Conservation (phyloP, 2,888 invertebrate species). For the Heliconius erato region DNA sequence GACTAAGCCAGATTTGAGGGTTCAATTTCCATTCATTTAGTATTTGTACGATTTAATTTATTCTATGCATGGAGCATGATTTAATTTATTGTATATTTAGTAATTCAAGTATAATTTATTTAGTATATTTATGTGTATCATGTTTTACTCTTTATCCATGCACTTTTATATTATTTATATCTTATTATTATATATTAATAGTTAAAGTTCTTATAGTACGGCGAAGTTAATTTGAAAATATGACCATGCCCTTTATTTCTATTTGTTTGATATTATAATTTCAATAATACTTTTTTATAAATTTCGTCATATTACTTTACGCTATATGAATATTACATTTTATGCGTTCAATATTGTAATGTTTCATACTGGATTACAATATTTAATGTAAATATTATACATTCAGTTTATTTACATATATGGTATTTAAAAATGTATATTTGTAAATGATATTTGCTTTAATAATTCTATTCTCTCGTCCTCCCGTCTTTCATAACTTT, state of each 20-base stretch:
- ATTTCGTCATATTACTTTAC: not conserved
- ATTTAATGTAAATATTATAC: not conserved
- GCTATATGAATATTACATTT: constrained; percentile 14
- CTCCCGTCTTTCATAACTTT: not conserved
- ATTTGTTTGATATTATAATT: too few species aligned
- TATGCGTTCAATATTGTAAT: not conserved
- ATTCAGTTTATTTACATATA: constrained; percentile 9
- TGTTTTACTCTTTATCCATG: not conserved
- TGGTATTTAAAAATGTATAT: too few species aligned
- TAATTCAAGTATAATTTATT: not conserved
- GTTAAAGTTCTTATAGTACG: too few species aligned
- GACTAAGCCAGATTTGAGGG: not conserved
- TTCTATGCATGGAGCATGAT: too few species aligned
- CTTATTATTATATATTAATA: too few species aligned
- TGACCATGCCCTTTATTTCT: too few species aligned
- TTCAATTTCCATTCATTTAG: not conserved
- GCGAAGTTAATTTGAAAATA: too few species aligned
- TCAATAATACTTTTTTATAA: too few species aligned
- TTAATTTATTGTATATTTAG: too few species aligned
- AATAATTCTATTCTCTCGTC: not conserved
- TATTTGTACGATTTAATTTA: too few species aligned
- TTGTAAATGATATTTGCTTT: not conserved
- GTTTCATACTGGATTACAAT: not conserved
- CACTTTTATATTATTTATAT: not conserved
- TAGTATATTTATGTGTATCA: not conserved